Evolutionary conservation across 2,888 invertebrate genomes (phyloP), one percentile per base, ranked within the genome.

Genomic region (Acanthosepion lycidas): DNA sequence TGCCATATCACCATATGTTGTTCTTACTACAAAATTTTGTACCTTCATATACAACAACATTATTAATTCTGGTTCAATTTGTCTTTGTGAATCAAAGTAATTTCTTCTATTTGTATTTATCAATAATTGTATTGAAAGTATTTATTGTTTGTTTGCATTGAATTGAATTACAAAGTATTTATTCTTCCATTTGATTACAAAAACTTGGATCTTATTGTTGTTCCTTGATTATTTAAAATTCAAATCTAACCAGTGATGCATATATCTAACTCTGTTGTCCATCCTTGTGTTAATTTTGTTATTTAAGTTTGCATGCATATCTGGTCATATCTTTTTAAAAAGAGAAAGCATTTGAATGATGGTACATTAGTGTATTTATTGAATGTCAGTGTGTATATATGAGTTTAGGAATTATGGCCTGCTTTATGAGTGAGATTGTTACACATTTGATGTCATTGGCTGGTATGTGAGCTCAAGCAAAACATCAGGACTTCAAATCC

Each of bases 51-150:
- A 78, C n/a, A 78, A n/a, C 78, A n/a, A 78, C 78, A 2, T n/a
- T 78, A 78, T 78, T 78, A n/a, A 78, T 78, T 78, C 78, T 78
- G 78, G 78, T 78, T 78, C 78, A 78, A 78, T 78, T 78, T 78
- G 78, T 78, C 78, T 33, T 78, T 78, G 78, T 78, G 78, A 78
- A 78, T 78, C 78, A 78, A 78, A 78, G n/a, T 78, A 33, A 78
- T 78, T 78, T 78, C 78, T 78, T 78, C n/a, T 78, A n/a, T 78
- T 33, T 78, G 78, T 78, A 78, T 78, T 78, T 78, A 78, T 78
- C 12, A 78, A 78, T 78, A n/a, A 78, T 33, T 78, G 78, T 78
- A 78, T n/a, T 78, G 78, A 9, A 78, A 78, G 78, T 78, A 78
- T 78, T 78, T 78, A 78, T 78, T 78, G 78, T 78, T 78, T 78